Evolutionary conservation across 23 tunicate genomes (phyloP).

Genomic region (Trididemnum clinides): DNA sequence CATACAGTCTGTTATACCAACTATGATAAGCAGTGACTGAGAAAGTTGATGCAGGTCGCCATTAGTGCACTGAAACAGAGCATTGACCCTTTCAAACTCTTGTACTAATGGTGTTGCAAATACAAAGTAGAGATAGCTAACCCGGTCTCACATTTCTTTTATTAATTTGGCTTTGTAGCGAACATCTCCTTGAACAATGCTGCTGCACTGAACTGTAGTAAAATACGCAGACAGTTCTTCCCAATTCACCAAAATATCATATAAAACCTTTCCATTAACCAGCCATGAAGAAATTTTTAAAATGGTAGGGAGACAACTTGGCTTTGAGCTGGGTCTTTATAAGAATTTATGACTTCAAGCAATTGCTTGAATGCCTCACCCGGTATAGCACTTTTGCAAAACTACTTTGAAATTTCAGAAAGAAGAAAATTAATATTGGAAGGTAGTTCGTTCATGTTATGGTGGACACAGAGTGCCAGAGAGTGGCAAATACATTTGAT

Average conservation of each 20-base stretch:
- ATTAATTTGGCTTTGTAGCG: constrained; percentile 28
- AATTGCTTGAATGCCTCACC: constrained; percentile 17
- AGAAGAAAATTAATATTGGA: not conserved
- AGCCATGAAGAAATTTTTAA: constrained; percentile 36
- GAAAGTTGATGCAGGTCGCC: not conserved
- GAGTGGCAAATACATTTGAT: constrained; percentile 22
- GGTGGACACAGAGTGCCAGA: constrained; percentile 13
- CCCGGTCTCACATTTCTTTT: constrained; percentile 42
- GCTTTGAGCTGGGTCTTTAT: not conserved
- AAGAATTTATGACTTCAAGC: constrained; percentile 26
- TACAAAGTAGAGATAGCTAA: constrained; percentile 34
- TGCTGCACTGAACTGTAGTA: not conserved
- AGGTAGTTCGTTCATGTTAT: constrained; percentile 21
- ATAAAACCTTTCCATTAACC: constrained; percentile 23
- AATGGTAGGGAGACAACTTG: constrained; percentile 23
- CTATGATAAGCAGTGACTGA: not conserved
- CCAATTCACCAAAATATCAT: constrained; percentile 33
- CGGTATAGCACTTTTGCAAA: constrained; percentile 14
- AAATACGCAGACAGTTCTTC: not conserved
- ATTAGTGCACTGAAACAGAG: constrained; percentile 5
- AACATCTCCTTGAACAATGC: not conserved
- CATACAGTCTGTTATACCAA: not conserved
- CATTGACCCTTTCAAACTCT: too few relatives aligned
- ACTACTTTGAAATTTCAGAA: constrained; percentile 19
- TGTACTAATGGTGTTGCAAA: constrained; percentile 43